These are phyloP conservation scores for Ceryle rudis DNA, from an alignment of 2,797 vertebrate genomes.

Conservation along the genomic window DNA sequence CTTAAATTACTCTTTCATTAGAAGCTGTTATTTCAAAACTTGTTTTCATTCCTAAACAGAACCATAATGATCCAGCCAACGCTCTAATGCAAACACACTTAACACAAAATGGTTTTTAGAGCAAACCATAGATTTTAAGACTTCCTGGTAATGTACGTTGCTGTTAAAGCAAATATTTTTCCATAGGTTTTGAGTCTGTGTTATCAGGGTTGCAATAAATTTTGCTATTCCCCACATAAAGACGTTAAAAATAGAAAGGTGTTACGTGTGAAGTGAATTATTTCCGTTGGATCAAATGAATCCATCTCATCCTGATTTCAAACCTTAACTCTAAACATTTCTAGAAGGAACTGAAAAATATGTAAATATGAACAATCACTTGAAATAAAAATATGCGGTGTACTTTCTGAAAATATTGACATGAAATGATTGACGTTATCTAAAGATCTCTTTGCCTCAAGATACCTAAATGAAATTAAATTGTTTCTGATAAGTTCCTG, in stretches of 20 bases:
- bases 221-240: not conserved
- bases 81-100: not conserved
- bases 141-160: not conserved
- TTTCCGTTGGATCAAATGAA: not conserved
- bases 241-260: not conserved
- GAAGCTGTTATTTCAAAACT: conserved; percentile 29
- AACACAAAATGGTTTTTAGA: not conserved
- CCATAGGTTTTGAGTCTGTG: not conserved
- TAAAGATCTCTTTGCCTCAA: conserved; percentile 46
- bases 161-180: conserved; percentile 13
- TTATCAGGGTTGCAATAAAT: not conserved
- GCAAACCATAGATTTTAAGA: conserved; percentile 5
- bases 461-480: conserved; percentile 11
- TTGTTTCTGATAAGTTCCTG: conserved; percentile 37
- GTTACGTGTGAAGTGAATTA: not conserved
- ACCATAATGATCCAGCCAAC: not conserved
- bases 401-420: not conserved
- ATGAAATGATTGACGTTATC: conserved; percentile 44
- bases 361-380: not conserved
- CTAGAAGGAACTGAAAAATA: conserved; percentile 18
- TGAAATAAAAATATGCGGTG: not conserved
- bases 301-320: not conserved
- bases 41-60: conserved; percentile 33
- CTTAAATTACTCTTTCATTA: conserved; percentile 10
- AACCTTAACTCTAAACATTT: not conserved